Conservation (phyloP, 2,113 vertebrate genomes). For the Perca fluviatilis region DNA sequence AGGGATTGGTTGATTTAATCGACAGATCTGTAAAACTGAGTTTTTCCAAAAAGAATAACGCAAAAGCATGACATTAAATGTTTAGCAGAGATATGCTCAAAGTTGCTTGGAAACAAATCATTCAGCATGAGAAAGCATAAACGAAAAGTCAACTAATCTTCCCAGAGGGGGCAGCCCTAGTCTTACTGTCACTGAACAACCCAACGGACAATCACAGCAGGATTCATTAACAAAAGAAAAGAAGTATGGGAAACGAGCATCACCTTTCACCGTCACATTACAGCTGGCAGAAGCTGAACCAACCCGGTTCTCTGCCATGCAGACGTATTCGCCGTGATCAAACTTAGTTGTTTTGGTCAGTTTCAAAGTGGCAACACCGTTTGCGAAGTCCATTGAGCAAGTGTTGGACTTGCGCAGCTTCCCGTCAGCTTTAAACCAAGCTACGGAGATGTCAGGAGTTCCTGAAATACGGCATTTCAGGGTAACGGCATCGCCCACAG, state of each 20-base stretch:
- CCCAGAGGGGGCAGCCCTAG: too few species aligned
- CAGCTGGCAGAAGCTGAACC: slow-evolving; percentile 87
- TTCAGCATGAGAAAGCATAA: too few species aligned
- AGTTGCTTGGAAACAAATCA: too few species aligned
- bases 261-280: slow-evolving; percentile 87
- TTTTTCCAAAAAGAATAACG: too few species aligned
- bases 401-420: slow-evolving; percentile 88
- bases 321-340: slow-evolving; percentile 88
- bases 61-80: too few species aligned
- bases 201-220: neutral
- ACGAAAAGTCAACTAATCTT: too few species aligned
- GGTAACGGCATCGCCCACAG: slow-evolving; percentile 81
- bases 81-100: too few species aligned
- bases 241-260: slow-evolving; percentile 29
- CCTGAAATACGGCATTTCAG: slow-evolving; percentile 88
- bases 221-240: neutral
- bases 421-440: slow-evolving; percentile 91
- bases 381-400: slow-evolving; percentile 89
- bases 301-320: slow-evolving; percentile 90
- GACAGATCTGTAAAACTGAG: neutral
- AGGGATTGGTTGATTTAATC: neutral
- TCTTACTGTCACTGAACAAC: neutral
- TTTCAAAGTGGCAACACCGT: slow-evolving; percentile 87
- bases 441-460: slow-evolving; percentile 90
- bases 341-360: slow-evolving; percentile 84